These are phyloP conservation scores for Uloborus diversus DNA, from an alignment of 1,140 invertebrate genomes.

Conservation along the genomic window DNA sequence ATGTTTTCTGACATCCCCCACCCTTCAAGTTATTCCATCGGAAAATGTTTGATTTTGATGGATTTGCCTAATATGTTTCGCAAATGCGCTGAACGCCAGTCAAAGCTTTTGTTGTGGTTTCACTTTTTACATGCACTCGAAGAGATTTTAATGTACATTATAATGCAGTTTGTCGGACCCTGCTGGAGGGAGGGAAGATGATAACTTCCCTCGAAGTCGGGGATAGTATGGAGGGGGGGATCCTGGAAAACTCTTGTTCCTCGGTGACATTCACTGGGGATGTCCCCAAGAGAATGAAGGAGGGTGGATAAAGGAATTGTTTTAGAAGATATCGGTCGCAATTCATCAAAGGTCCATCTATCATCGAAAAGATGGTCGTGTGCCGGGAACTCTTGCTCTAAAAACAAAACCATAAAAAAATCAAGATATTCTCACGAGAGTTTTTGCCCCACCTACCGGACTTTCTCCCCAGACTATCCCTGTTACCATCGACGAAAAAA, in stretches of 20 bases:
- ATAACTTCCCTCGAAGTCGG: not conserved
- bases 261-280: slow-evolving; percentile 17
- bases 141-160: slow-evolving; percentile 52
- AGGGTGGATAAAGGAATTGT: slow-evolving; percentile 42
- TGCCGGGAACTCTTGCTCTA: not conserved
- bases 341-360: slow-evolving; percentile 52
- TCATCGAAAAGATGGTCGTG: slow-evolving; percentile 10
- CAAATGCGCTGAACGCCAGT: not conserved
- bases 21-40: not conserved
- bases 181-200: not conserved
- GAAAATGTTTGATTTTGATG: slow-evolving; percentile 27
- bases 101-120: slow-evolving; percentile 25
- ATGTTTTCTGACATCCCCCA: no score
- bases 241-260: not conserved
- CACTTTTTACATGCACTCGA: slow-evolving; percentile 41
- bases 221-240: not conserved
- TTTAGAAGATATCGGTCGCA: slow-evolving; percentile 49
- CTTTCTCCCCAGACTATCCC: slow-evolving; percentile 31
- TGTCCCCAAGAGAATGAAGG: not conserved
- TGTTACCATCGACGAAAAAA: slow-evolving; percentile 11
- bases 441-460: slow-evolving; percentile 30
- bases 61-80: slow-evolving; percentile 30
- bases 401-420: not conserved
- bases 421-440: slow-evolving; percentile 20
- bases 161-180: slow-evolving; percentile 34